Evolutionary conservation across 2,113 vertebrate species (phyloP).

Genomic region (Oceanodroma tethys): DNA sequence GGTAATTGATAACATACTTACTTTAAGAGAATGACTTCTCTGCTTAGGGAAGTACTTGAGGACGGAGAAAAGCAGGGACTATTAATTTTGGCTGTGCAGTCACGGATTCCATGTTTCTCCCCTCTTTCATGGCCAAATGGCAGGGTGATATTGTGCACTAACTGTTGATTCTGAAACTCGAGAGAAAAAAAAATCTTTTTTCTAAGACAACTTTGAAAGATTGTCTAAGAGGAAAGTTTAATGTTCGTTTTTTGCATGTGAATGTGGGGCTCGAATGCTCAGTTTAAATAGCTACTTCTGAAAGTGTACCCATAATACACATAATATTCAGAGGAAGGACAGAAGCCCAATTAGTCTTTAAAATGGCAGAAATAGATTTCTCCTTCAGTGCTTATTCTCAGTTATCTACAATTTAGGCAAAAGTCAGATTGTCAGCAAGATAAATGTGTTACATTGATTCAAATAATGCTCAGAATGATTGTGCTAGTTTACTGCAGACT

Average conservation of each 20-base stretch:
- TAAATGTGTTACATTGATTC: background rate
- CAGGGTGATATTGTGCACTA: background rate
- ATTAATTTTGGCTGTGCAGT: background rate
- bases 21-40: background rate
- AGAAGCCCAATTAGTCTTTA: conserved; percentile 6
- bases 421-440: conserved; percentile 19
- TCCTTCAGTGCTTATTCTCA: background rate
- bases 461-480: conserved; percentile 18
- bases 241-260: background rate
- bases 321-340: background rate
- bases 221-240: background rate
- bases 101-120: background rate
- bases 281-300: background rate
- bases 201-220: background rate
- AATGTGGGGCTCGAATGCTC: background rate
- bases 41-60: background rate
- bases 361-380: conserved; percentile 4
- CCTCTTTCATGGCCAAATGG: background rate
- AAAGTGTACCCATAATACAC: background rate
- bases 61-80: background rate
- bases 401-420: background rate
- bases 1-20: background rate
- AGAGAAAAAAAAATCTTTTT: background rate
- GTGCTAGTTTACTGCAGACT: conserved; percentile 5
- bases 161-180: background rate